Evolutionary conservation across 1,140 invertebrate species (phyloP).

Genomic region (Probaryconus sp.): DNA sequence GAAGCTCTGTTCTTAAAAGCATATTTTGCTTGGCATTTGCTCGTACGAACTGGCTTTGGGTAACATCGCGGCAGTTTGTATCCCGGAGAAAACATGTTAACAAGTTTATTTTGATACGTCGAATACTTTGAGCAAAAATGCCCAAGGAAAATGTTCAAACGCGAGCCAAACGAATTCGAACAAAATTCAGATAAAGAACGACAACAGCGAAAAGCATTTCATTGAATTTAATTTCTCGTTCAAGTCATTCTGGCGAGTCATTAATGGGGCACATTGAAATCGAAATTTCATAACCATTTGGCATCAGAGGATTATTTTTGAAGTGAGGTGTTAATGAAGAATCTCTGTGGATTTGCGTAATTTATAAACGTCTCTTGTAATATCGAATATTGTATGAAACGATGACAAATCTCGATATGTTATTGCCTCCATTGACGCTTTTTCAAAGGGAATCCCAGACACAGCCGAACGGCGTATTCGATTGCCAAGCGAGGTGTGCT

Average conservation of each 20-base stretch:
- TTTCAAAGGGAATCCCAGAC: constrained; percentile 33
- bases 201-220: too few relatives aligned
- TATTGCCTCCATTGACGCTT: constrained; percentile 25
- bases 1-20: constrained; percentile 67
- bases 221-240: too few relatives aligned
- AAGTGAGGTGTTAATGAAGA: too few relatives aligned
- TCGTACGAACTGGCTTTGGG: background rate
- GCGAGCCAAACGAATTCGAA: background rate
- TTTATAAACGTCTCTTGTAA: constrained; percentile 8
- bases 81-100: constrained; percentile 19
- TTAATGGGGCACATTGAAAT: too few relatives aligned
- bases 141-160: too few relatives aligned
- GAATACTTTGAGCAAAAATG: too few relatives aligned
- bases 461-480: background rate
- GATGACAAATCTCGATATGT: constrained; percentile 30
- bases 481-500: constrained; percentile 17
- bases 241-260: too few relatives aligned
- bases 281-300: too few relatives aligned
- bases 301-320: too few relatives aligned
- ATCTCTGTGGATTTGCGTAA: background rate
- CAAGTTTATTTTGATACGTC: constrained; percentile 44
- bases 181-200: too few relatives aligned
- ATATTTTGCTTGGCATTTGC: constrained; percentile 59
- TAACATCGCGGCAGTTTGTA: background rate
- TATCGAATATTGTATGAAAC: constrained; percentile 28